phyloP scores from a whole-genome alignment of 2,888 invertebrate species.

The Heliconius ismenius region DNA sequence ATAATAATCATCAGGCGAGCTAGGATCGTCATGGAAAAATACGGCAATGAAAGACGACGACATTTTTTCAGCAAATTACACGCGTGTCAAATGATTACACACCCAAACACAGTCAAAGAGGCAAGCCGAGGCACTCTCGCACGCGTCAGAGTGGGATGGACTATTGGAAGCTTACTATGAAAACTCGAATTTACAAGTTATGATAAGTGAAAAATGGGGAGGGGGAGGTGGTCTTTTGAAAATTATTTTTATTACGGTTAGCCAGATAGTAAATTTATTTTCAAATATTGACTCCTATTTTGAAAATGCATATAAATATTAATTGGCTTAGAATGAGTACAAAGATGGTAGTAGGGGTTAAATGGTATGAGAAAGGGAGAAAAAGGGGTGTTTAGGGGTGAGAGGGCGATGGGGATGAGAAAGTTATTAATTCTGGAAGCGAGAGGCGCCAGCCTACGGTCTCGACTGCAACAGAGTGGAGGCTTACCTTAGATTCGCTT shows the following conservation, averaged over 20 bases:
- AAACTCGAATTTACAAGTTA: slow-evolving; percentile 51
- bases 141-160: slow-evolving; percentile 67
- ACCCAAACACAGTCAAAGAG: slow-evolving; percentile 80
- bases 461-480: slow-evolving; percentile 73
- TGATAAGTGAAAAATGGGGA: background rate
- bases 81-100: slow-evolving; percentile 78
- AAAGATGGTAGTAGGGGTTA: slow-evolving; percentile 52
- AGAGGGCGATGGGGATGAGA: slow-evolving; percentile 61
- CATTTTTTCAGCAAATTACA: slow-evolving; percentile 79
- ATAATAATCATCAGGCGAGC: slow-evolving; percentile 62
- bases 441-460: slow-evolving; percentile 78
- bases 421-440: slow-evolving; percentile 82
- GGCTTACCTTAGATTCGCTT: slow-evolving; percentile 76
- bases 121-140: slow-evolving; percentile 79
- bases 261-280: background rate
- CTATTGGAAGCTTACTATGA: slow-evolving; percentile 53
- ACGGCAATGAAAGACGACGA: slow-evolving; percentile 57
- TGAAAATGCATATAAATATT: slow-evolving; percentile 29
- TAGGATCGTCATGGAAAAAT: slow-evolving; percentile 57
- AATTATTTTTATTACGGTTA: background rate
- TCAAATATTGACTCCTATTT: background rate
- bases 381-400: slow-evolving; percentile 52
- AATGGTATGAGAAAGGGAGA: slow-evolving; percentile 53
- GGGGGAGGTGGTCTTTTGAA: background rate
- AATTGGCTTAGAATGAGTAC: slow-evolving; percentile 50